Base-by-base conservation (phyloP, 2,888 invertebrate species). In the Morpho achilles region DNA sequence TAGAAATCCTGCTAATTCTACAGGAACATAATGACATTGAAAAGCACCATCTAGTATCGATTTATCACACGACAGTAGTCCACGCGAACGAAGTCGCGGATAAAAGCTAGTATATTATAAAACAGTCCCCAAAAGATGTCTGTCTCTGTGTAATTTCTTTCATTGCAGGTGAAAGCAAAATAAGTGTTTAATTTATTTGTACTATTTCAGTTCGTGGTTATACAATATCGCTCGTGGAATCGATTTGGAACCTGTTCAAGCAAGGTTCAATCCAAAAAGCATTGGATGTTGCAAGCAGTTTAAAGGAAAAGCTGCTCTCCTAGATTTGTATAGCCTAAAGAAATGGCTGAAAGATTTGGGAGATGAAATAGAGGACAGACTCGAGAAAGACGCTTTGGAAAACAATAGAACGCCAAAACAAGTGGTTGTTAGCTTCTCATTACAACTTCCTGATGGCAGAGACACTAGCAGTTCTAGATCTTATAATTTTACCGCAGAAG, bases 231-330 rank as follows among this genome's bases (percentile, higher is more conserved):
- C 96, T 3, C 93, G 95, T 63, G 99, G 99, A 2, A 93, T 96
- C 56, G 98, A 99, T 75, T 82, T 93, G 63, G 99, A 99, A 73
- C 94, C 96, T 9, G 99, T 99, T 0, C 94, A 93, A 60, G 93
- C 95, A 0, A 93, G 97, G 65, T 94, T 97, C 63, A 93, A 97
- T 57, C 93, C 97, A 0, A 98, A 98, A 82, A 98, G 98, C 55
- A 97, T 99, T 69, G 99, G 98, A 0, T 98, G 98, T 73, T 96
- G 97, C 77, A 99, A 99, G 85, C 96, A 96, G 74, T 98, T 99
- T 79, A 94, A 94, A 2, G 99, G 98, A 0, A 94, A 93, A 72
- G 93, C 93, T 67, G 94, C 96, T 8, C 92, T 98, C 6, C 81
- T 85, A 0, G 93, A 93, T 16, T 77, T 93, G 43, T 93, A 94